Evolutionary conservation across 2,888 invertebrate genomes (phyloP).

Genomic region (Chromoteleia sp.): DNA sequence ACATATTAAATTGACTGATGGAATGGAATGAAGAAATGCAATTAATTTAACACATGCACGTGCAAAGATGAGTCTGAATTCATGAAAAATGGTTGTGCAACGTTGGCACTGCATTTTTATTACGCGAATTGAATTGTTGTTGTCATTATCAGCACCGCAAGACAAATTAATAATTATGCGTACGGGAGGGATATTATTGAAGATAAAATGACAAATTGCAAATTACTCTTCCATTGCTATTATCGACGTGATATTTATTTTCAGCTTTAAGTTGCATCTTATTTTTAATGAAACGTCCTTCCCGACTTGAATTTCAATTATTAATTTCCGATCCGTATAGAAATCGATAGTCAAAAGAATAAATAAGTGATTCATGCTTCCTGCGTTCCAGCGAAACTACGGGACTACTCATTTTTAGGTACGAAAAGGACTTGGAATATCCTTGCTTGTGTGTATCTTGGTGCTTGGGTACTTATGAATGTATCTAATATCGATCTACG

Average conservation of each 20-base stretch:
- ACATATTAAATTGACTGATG: conserved; percentile 54
- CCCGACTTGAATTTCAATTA: conserved; percentile 37
- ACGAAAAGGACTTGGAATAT: conserved; percentile 26
- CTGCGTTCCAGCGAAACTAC: conserved; percentile 23
- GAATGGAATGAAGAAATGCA: conserved; percentile 57
- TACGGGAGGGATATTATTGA: background rate
- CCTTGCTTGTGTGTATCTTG: conserved; percentile 20
- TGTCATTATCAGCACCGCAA: background rate
- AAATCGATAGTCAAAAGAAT: conserved; percentile 24
- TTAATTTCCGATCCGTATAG: conserved; percentile 13
- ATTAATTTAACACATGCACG: conserved; percentile 65
- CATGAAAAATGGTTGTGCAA: conserved; percentile 52
- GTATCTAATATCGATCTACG: conserved; percentile 43
- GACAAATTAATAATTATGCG: conserved; percentile 37
- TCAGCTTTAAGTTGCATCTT: background rate
- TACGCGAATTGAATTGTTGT: conserved; percentile 34
- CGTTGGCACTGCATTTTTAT: conserved; percentile 47
- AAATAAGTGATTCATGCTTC: conserved; percentile 50
- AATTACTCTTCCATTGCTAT: background rate
- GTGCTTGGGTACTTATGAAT: conserved; percentile 7
- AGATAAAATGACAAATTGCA: conserved; percentile 1
- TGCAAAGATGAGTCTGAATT: conserved; percentile 57
- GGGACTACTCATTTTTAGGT: conserved; percentile 26
- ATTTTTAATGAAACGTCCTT: background rate
- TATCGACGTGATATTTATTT: background rate